Base-by-base conservation (phyloP, 1,140 invertebrate species). In the Psilanteris sp. region DNA sequence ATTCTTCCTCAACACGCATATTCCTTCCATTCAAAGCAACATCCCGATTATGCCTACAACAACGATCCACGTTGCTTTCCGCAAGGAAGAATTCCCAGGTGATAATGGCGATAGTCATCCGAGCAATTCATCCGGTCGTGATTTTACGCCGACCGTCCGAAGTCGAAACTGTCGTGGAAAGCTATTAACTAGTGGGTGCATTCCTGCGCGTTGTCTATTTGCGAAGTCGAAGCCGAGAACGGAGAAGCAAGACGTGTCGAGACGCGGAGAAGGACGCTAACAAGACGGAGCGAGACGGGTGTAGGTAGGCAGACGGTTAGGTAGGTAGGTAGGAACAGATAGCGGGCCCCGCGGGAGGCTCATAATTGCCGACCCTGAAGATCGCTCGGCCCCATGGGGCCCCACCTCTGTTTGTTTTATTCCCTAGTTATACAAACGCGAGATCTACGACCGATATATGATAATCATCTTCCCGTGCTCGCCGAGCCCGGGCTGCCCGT, bases 371-470 rank as follows among this genome's bases (percentile, higher is more conserved):
- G 85, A 86, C 83, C 84, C 85, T 88, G 83, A 85, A 85, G 83
- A 88, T 86, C 84, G 82, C 77, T 80, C 79, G 81, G 81, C 86
- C 84, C 84, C 86, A 87, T 88, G 86, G 84, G 85, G 86, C 82
- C 83, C 67, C 81, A 80, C 68, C 80, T 84, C 85, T 88, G 85
- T 88, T 87, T 88, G 86, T 88, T 88, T 88, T 88, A 87, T 88
- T 87, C 85, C 84, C 81, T 83, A 84, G 85, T 87, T 87, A 86
- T 85, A 87, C 84, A 85, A 88, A 88, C 85, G 81, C 77, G 79
- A 88, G 86, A 88, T 87, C 85, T 88, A 87, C 85, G 84, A 84
- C 81, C 84, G 84, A 88, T 86, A 87, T 88, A 85, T 88, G 86
- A 87, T 88, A 87, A 87, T 88, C 85, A 79, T 83, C 77, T 82